phyloP scores from a whole-genome alignment of 92 coral and sea anemone genomes.

The Porites rus region DNA sequence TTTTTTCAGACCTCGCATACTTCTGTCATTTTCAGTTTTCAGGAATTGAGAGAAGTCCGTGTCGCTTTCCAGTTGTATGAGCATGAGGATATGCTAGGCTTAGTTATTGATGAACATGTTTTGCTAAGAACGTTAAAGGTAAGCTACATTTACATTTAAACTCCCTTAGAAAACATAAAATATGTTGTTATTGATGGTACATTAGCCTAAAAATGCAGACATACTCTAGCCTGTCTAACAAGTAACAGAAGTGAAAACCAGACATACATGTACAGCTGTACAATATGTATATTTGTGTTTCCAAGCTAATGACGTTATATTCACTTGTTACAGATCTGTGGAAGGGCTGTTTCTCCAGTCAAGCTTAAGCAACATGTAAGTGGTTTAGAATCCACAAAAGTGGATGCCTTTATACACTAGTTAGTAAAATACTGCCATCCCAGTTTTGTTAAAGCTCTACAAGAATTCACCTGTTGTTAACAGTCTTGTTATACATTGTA shows the following conservation, averaged over 20 bases:
- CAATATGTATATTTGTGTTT: not conserved
- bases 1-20: not conserved
- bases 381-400: not conserved
- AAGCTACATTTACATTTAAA: not conserved
- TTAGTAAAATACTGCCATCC: not conserved
- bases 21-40: constrained; percentile 66
- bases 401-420: not conserved
- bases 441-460: no score
- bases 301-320: not conserved
- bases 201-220: no score
- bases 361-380: constrained; percentile 92
- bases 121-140: constrained; percentile 91
- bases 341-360: constrained; percentile 87
- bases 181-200: not conserved
- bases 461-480: no score
- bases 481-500: no score
- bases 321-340: constrained; percentile 77
- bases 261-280: not conserved
- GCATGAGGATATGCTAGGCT: constrained; percentile 87
- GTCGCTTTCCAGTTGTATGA: constrained; percentile 94
- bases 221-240: no score
- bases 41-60: constrained; percentile 84
- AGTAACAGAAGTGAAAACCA: no score
- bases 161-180: not conserved
- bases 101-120: constrained; percentile 75